phyloP scores from a whole-genome alignment of 2,113 vertebrate genomes.

The Guaruba guarouba region DNA sequence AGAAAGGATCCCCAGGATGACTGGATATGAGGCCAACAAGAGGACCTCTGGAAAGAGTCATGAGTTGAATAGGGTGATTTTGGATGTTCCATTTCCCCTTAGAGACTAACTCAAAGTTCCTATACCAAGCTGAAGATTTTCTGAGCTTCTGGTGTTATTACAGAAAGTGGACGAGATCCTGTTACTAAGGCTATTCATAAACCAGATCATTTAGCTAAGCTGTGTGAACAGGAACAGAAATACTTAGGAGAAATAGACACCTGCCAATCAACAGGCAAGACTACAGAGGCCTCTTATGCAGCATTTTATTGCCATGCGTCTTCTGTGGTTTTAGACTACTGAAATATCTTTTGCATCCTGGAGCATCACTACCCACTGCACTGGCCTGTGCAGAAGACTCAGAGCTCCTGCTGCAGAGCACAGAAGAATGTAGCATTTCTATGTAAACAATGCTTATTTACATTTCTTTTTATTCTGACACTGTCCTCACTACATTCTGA shows the following conservation, averaged over 20 bases:
- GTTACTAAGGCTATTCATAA: not conserved
- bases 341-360: not conserved
- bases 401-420: not conserved
- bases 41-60: not conserved
- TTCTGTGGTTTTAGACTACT: not conserved
- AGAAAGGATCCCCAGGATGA: not conserved
- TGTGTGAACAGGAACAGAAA: not conserved
- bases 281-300: not conserved
- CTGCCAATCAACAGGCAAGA: not conserved
- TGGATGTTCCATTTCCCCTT: not conserved
- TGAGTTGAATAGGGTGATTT: not conserved
- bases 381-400: not conserved
- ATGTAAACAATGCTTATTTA: not conserved
- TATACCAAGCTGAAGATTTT: not conserved
- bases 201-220: not conserved
- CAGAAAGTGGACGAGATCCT: not conserved
- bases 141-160: not conserved
- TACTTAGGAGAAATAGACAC: not conserved
- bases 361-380: not conserved
- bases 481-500: not conserved
- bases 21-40: not conserved
- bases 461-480: not conserved
- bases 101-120: not conserved
- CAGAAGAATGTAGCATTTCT: not conserved
- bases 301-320: not conserved